Base-by-base conservation (phyloP, 2,888 invertebrate species). In the Noctua comes region DNA sequence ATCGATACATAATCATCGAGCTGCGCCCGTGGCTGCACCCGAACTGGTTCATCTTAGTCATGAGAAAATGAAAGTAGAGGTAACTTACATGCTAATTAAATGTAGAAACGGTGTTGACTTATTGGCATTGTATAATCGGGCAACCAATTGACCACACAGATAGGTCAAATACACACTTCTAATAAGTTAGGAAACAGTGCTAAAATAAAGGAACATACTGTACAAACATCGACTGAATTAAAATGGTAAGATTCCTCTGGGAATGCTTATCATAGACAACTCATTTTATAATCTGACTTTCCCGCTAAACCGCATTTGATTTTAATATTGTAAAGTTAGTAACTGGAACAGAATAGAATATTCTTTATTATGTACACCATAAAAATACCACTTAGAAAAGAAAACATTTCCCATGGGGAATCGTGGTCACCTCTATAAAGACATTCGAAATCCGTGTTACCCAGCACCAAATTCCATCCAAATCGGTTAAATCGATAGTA, bases 1-100 rank as follows among this genome's bases (percentile, higher is more conserved):
- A 27, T 69, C 48, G n/a, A 62, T 78, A 69, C 57, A 79, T 71
- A 71, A 57, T 59, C 2, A 72, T 64, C 57, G 36, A 64, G 31
- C 36, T n/a, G 16, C 18, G 8, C 36, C 51, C 10, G 18, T 51
- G 43, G 48, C 36, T 69, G 57, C 77, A 7, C 57, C 21, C 0
- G 21, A 66, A 77, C 59, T 70, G 31, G 69, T 57, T 48, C 21
- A 27, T 65, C 10, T 59, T 59, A 82, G 66, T 62, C 54, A 66
- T 51, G 66, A 46, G 59, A 68, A 75, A 51, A 66, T 74, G 8
- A 68, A 46, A 54, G 51, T 51, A 24, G 0, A 24, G 0, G 18
- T 27, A 54, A 36, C 43, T 18, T 57, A 36, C 18, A 51, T 74
- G 43, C 1, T 31, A 31, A 66, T 43, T 1, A 1, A 43, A 31